Evolutionary conservation across 2,888 invertebrate species (phyloP).

Genomic region (Brachylomia viminalis): DNA sequence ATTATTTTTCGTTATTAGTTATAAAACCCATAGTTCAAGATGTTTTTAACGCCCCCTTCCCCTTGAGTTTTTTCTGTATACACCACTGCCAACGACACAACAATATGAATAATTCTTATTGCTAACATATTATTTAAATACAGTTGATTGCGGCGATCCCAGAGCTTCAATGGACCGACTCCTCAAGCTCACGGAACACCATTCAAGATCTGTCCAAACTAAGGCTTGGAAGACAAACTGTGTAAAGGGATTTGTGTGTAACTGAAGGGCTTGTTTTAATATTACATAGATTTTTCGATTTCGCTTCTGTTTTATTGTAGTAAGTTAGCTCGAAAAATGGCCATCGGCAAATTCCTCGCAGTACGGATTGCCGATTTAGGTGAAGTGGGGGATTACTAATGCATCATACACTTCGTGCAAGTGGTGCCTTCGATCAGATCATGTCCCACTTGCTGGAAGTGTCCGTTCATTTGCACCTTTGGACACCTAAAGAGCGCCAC

Average conservation of each 20-base stretch:
- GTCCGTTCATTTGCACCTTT: neutral
- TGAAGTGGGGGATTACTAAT: neutral
- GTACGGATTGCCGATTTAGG: neutral
- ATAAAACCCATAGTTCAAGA: too few relatives aligned
- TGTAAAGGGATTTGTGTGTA: slow-evolving; percentile 58
- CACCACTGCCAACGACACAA: too few relatives aligned
- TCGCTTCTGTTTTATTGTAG: slow-evolving; percentile 52
- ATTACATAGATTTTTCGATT: slow-evolving; percentile 7
- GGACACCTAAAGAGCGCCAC: neutral
- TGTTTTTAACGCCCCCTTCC: too few relatives aligned
- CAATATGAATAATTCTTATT: neutral
- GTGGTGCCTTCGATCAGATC: neutral
- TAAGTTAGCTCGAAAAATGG: neutral
- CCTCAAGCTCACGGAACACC: slow-evolving; percentile 81
- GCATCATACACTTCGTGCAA: neutral
- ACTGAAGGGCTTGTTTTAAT: neutral
- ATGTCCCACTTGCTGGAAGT: neutral
- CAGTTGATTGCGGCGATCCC: slow-evolving; percentile 85
- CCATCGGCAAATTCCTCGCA: neutral
- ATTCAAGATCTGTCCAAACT: slow-evolving; percentile 83
- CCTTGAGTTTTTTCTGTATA: too few relatives aligned
- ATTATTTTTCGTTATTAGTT: too few relatives aligned
- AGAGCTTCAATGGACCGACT: slow-evolving; percentile 85
- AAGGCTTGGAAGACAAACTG: slow-evolving; percentile 78
- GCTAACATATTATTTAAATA: slow-evolving; percentile 11